Base-by-base conservation (phyloP, 2,113 vertebrate genomes). In the Salvator merianae region DNA sequence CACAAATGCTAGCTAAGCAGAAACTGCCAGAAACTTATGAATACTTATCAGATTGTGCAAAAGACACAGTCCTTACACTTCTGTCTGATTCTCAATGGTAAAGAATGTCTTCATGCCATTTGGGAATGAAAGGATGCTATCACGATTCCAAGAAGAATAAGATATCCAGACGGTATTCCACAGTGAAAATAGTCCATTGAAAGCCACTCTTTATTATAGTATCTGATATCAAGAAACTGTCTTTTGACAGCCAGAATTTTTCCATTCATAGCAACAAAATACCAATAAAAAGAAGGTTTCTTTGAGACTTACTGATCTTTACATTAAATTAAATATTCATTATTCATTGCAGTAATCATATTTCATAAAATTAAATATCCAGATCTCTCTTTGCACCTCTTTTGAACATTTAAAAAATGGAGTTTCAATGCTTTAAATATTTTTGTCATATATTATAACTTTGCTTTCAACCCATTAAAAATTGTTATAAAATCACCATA, bases 31-130 rank as follows among this genome's bases (percentile, higher is more conserved):
- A 84, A n/a, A 92, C 87, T 90, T 88, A 83, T 65, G 74, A 91
- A 91, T 88, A 92, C 85, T 90, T 92, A 93, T 89, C 93, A 91
- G 92, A 92, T 79, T 87, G 87, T 89, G 90, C 88, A 77, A 87
- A 93, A 93, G 82, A 88, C 74, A 86, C 83, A 77, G 70, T 55
- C 81, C 90, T 90, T 82, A 88, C 81, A 38, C 86, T 85, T 82
- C 87, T 86, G 55, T 83, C 89, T 88, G 74, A 86, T 82, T 92
- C 81, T 82, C 86, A 90, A 93, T 91, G 84, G 87, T 50, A 92
- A 89, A 88, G 77, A 91, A 85, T 30, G 93, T 91, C 79, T 91
- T 73, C 66, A 87, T 90, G 83, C 84, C 88, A 85, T 91, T 53
- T 91, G 82, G 91, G 89, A 94, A 91, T 68, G 83, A 91, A 93